Evolutionary conservation across 2,888 invertebrate species (phyloP), one percentile per base, ranked within the genome.

Genomic region (Spialia ferax): DNA sequence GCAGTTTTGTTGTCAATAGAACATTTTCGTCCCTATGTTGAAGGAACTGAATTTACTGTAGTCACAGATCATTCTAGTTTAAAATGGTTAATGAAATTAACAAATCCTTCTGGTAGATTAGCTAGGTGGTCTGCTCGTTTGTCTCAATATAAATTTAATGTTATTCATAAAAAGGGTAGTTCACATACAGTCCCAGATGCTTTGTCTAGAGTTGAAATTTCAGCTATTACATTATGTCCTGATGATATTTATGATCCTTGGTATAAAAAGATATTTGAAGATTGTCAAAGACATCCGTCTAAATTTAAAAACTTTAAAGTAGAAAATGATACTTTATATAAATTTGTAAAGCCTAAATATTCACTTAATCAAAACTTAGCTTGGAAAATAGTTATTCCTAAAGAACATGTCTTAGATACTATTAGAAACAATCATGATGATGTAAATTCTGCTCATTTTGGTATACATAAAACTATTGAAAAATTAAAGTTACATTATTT

Each of bases 31-130:
- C 54, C 54, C 15, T 63, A 55, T 38, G 11, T 63, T 8, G 63
- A 55, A 54, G 42, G 32, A 20, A 50, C 23, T 20, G n/a, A 54
- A 3, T 54, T 38, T n/a, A 63, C 54, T 52, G 38, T 32, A 3
- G 32, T 65, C 11, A 60, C 60, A 1, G 60, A 60, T 45, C 60
- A 60, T 29, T 26, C 57, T 48, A 29, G 48, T 22, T 50, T 65
- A 18, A 57, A 65, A 50, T 65, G 64, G 64, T 57, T 65, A 7
- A 26, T 57, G 32, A 65, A 32, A 10, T 22, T 57, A 50, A 32
- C 35, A 11, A 57, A 65, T 38, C 64, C 64, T 29, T 42, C 57
- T 32, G 64, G 64, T 11, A 42, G 64, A 29, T 65, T 65, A 65
- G 64, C 64, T 48, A 56, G 64, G 13, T 65, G 64, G 64, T 32